Percentiles rank a stretch among this genome's conserved stretches.
These are phyloP conservation scores for Eumaeus atala DNA, from an alignment of 1,140 invertebrate genomes.

Conservation along the genomic window DNA sequence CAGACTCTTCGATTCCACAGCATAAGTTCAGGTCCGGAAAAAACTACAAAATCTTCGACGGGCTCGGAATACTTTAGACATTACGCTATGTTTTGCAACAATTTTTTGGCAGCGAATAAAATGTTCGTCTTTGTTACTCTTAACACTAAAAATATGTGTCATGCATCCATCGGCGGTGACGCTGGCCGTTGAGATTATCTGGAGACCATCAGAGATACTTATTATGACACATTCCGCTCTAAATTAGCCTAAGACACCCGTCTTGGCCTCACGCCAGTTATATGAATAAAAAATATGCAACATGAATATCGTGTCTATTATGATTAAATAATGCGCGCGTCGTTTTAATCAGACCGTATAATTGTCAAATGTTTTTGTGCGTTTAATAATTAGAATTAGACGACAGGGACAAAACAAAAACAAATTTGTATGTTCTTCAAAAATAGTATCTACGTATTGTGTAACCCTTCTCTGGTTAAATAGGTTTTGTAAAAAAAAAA, in stretches of 20 bases:
- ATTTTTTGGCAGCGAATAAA: not conserved
- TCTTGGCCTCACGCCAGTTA: slow-evolving; percentile 48
- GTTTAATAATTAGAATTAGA: too few relatives aligned
- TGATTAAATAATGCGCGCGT: slow-evolving; percentile 1
- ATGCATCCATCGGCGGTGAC: slow-evolving; percentile 28
- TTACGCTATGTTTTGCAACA: too few relatives aligned
- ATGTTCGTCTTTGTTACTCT: not conserved
- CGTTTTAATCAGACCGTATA: slow-evolving; percentile 1
- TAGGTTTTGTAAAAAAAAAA: too few relatives aligned
- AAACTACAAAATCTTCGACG: too few relatives aligned
- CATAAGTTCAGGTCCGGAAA: too few relatives aligned
- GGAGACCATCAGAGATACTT: slow-evolving; percentile 40
- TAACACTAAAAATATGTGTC: slow-evolving; percentile 10
- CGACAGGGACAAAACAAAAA: too few relatives aligned
- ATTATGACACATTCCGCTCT: slow-evolving; percentile 63
- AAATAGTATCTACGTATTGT: too few relatives aligned
- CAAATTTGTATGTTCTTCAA: too few relatives aligned
- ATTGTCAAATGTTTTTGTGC: not conserved
- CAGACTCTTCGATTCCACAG: too few relatives aligned
- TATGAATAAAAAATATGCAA: slow-evolving; percentile 37
- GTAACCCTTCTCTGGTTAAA: too few relatives aligned
- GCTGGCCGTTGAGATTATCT: slow-evolving; percentile 32
- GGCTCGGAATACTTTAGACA: too few relatives aligned
- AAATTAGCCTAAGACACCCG: slow-evolving; percentile 51
- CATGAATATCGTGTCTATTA: slow-evolving; percentile 4